phyloP scores from a whole-genome alignment of 2,113 vertebrate genomes.

The Pollimyrus isidori region DNA sequence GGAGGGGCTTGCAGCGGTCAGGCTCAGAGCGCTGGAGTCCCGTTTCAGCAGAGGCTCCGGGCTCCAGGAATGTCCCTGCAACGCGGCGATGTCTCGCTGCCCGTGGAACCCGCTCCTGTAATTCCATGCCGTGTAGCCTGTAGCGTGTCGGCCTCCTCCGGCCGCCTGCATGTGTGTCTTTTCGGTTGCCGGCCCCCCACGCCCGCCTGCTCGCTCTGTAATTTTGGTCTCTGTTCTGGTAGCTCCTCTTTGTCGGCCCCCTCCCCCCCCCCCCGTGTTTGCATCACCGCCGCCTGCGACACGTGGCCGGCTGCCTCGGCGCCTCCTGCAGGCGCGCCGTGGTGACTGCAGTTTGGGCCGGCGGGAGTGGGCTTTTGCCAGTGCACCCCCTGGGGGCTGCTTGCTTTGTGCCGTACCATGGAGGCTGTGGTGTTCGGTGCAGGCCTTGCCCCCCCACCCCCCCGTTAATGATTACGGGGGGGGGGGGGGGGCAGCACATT shows the following conservation, averaged over 20 bases:
- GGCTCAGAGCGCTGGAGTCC: background rate
- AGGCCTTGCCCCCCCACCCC: no score
- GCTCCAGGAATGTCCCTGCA: constrained; percentile 6
- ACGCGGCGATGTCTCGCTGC: background rate
- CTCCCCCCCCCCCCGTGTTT: background rate
- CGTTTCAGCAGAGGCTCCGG: background rate
- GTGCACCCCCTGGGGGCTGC: no score
- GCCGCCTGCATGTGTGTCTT: background rate
- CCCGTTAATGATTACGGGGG: background rate
- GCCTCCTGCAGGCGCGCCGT: no score
- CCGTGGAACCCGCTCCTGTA: background rate
- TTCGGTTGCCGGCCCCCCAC: background rate
- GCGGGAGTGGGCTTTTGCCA: no score
- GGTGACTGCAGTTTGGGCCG: background rate
- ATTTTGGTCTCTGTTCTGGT: background rate
- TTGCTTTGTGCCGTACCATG: no score
- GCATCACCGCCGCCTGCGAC: background rate
- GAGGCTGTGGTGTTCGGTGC: no score
- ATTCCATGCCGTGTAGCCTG: background rate
- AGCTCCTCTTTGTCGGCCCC: background rate
- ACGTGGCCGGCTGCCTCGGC: background rate
- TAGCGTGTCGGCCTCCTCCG: background rate
- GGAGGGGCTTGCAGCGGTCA: background rate
- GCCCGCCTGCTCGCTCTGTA: background rate
- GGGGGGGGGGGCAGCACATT: background rate